Percentiles rank a stretch among this genome's conserved stretches.
Evolutionary conservation across 2,113 vertebrate species (phyloP).

Genomic region (Callospermophilus lateralis): DNA sequence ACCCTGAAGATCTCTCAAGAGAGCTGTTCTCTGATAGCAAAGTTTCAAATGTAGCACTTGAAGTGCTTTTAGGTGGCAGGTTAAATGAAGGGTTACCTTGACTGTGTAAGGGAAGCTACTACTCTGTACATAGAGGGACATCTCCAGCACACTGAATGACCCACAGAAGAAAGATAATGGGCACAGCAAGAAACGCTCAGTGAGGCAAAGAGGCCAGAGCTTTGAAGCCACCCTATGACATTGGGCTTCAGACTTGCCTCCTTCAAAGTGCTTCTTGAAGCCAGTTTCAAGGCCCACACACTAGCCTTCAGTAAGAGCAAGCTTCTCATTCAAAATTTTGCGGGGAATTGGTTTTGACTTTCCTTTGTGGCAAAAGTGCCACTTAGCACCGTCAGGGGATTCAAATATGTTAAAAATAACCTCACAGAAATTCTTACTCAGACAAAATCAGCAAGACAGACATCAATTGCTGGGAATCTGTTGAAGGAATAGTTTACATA

Average conservation of each 20-base stretch:
- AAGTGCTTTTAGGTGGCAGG: neutral
- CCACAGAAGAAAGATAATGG: accelerated
- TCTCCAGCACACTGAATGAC: neutral
- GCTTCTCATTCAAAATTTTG: neutral
- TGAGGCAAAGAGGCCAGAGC: neutral
- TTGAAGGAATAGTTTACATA: neutral
- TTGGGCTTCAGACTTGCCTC: neutral
- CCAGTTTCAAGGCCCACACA: neutral
- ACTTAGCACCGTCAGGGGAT: neutral
- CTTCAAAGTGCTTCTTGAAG: neutral
- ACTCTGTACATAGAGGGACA: neutral
- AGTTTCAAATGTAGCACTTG: neutral
- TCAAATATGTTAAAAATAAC: slow-evolving; percentile 36
- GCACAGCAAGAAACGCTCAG: neutral
- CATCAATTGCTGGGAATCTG: neutral
- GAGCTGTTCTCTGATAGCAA: neutral
- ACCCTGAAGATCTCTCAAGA: neutral
- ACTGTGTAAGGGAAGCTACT: neutral
- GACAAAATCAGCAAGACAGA: neutral
- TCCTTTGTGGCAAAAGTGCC: neutral
- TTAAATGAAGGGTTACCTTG: neutral
- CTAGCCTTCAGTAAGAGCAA: neutral
- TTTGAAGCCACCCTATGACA: accelerated
- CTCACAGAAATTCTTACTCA: slow-evolving; percentile 4
- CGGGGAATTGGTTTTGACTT: neutral